These are phyloP conservation scores for Drosophila prosaltans DNA, from an alignment of 1,140 invertebrate species.

Conservation along the genomic window DNA sequence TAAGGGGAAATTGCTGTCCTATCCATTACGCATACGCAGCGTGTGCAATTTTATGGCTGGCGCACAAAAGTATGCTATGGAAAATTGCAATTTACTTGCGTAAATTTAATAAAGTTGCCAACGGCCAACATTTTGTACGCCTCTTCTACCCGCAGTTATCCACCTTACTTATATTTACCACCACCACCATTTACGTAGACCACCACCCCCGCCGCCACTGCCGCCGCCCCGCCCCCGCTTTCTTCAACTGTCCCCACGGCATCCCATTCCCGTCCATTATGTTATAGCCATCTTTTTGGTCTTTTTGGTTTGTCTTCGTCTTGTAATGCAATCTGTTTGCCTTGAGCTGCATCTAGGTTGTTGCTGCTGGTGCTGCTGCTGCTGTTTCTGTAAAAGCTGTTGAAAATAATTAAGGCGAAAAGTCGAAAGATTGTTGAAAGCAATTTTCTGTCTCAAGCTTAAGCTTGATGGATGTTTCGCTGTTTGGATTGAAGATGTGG, in stretches of 20 bases:
- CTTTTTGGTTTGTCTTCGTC: constrained; percentile 51
- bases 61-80: constrained; percentile 43
- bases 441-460: constrained; percentile 11
- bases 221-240: not conserved
- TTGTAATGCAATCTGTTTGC: constrained; percentile 69
- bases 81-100: constrained; percentile 78
- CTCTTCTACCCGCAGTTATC: too few relatives aligned
- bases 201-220: not conserved
- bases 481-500: not conserved
- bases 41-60: constrained; percentile 51
- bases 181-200: not conserved
- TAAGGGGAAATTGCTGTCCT: constrained; percentile 6
- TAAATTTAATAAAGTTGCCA: constrained; percentile 73
- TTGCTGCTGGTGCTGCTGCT: constrained; percentile 50
- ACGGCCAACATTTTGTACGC: constrained; percentile 23
- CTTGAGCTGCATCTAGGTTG: constrained; percentile 34
- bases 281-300: constrained; percentile 6
- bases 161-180: not conserved
- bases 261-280: not conserved
- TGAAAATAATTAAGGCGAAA: constrained; percentile 76
- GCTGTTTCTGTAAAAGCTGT: constrained; percentile 63
- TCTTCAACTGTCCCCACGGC: too few relatives aligned
- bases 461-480: constrained; percentile 39
- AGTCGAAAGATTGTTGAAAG: constrained; percentile 21
- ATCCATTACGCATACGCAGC: constrained; percentile 64